phyloP scores from a whole-genome alignment of 2,113 vertebrate genomes.

The Ranitomeya imitator region DNA sequence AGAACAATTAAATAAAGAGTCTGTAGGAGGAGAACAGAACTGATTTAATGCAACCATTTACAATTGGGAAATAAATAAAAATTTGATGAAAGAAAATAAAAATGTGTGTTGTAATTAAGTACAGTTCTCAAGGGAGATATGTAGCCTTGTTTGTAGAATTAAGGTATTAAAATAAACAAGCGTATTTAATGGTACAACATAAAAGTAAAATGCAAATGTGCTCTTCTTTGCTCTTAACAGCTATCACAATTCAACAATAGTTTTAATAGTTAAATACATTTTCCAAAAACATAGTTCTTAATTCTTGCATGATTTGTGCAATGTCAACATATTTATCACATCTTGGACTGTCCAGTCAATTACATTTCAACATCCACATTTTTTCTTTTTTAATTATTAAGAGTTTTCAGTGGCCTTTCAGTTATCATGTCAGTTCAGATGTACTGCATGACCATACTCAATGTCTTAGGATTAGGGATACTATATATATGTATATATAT shows the following conservation, averaged over 20 bases:
- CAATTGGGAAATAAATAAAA: not conserved
- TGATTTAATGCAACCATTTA: not conserved
- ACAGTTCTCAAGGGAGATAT: not conserved
- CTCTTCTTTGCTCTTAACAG: not conserved
- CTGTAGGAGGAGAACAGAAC: not conserved
- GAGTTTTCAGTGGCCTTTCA: no score
- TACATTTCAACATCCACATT: no score
- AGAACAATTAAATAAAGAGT: not conserved
- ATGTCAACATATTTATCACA: no score
- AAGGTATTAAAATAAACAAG: conserved; percentile 17
- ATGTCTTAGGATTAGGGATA: no score
- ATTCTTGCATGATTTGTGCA: no score
- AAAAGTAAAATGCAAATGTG: conserved; percentile 13
- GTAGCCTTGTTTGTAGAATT: conserved; percentile 6
- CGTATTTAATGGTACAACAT: not conserved
- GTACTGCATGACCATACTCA: no score
- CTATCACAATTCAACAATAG: conserved; percentile 1
- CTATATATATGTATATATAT: no score
- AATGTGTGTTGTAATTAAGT: conserved; percentile 1
- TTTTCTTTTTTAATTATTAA: no score
- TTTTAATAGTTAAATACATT: not conserved
- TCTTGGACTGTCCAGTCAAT: no score
- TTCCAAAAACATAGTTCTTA: not conserved
- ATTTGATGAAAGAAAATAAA: not conserved
- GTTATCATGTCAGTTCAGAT: no score